These are phyloP conservation scores for Tyrophagus putrescentiae DNA, from an alignment of 1,140 invertebrate genomes.

Conservation along the genomic window DNA sequence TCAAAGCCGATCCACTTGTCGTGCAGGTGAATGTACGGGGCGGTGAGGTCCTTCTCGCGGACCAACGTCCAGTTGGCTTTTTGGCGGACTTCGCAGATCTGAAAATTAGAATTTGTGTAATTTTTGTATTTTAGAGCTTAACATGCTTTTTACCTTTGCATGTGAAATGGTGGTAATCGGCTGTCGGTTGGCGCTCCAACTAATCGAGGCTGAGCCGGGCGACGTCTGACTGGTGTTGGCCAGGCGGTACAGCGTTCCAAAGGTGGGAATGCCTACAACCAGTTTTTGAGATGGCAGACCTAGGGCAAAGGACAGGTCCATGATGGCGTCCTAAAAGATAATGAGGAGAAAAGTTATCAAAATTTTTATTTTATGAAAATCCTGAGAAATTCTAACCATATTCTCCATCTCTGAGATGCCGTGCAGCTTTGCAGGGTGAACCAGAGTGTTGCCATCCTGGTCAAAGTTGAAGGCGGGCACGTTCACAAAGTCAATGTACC, in stretches of 20 bases:
- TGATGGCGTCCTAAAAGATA: slow-evolving; percentile 19
- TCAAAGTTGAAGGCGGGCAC: slow-evolving; percentile 24
- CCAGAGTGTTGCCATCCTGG: slow-evolving; percentile 5
- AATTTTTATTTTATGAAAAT: not conserved
- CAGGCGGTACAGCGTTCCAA: slow-evolving; percentile 18
- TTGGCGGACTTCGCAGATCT: slow-evolving; percentile 23
- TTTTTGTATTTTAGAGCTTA: not conserved
- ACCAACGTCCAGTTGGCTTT: slow-evolving; percentile 23
- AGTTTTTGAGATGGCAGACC: slow-evolving; percentile 20
- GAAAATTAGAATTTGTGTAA: not conserved
- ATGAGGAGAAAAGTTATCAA: not conserved
- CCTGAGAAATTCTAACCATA: slow-evolving; percentile 15
- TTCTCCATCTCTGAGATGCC: slow-evolving; percentile 25
- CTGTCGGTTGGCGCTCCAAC: slow-evolving; percentile 16
- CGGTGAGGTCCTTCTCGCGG: slow-evolving; percentile 22
- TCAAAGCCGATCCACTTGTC: slow-evolving; percentile 25
- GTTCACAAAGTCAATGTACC: slow-evolving; percentile 22
- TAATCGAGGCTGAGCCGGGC: slow-evolving; percentile 15
- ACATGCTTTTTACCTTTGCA: not conserved
- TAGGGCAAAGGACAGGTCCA: slow-evolving; percentile 22
- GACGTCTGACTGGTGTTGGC: not conserved
- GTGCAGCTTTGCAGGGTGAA: slow-evolving; percentile 23
- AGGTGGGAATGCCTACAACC: slow-evolving; percentile 22
- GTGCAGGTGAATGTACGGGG: slow-evolving; percentile 20
- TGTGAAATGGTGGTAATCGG: slow-evolving; percentile 17